A percentile compares a stretch with the other conserved stretches of the same genome.
Conservation (phyloP, 2,113 vertebrate species). For the Eira barbara region DNA sequence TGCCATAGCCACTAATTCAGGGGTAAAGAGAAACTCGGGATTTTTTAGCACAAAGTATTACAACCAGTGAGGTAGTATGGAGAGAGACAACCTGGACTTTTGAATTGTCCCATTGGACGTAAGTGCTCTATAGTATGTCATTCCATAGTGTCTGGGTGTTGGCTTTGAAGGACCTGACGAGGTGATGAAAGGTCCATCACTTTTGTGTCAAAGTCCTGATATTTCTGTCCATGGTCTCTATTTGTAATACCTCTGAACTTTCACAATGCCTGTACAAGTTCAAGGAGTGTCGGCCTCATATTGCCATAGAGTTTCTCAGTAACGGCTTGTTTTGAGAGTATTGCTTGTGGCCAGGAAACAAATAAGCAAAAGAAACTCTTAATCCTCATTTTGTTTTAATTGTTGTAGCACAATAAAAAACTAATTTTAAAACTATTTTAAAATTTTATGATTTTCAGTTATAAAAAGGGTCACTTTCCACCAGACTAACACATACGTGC, state of each 20-base stretch:
- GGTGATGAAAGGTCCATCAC: neutral
- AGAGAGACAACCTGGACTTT: neutral
- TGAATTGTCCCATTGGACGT: neutral
- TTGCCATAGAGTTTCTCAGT: neutral
- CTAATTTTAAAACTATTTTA: neutral
- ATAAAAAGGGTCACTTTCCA: neutral
- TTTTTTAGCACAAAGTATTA: neutral
- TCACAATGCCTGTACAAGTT: neutral
- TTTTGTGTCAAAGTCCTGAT: neutral
- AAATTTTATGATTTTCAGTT: slow-evolving; percentile 3
- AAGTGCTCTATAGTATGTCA: neutral
- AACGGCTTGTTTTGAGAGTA: neutral
- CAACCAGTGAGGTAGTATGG: neutral
- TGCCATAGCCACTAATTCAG: neutral
- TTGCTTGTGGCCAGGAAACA: neutral
- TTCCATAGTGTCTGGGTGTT: neutral
- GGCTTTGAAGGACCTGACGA: neutral
- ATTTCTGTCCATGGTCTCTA: neutral
- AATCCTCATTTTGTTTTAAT: neutral
- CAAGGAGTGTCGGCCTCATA: neutral
- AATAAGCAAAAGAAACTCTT: neutral
- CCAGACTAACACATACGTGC: no score
- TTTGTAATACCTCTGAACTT: neutral
- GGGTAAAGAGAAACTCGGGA: neutral
- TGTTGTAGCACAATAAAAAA: neutral